Conservation (phyloP, 2,888 invertebrate species). For the Gonocerus acuteangulatus region DNA sequence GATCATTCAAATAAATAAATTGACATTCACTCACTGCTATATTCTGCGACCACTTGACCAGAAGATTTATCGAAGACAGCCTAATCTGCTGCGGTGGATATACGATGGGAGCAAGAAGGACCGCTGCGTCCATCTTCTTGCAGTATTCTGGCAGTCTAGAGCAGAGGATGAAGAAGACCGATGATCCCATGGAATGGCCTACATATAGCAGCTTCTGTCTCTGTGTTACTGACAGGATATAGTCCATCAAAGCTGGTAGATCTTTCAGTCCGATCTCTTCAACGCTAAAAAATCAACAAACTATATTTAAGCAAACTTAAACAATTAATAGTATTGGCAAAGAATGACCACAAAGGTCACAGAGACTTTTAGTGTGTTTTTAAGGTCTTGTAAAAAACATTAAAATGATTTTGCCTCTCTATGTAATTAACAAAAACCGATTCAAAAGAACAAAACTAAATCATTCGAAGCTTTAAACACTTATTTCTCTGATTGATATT, state of each 20-base stretch:
- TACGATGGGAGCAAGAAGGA: conserved; percentile 36
- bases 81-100: conserved; percentile 23
- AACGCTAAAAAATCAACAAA: conserved; percentile 42
- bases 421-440: too few species aligned
- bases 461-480: too few species aligned
- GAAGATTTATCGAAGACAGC: neutral
- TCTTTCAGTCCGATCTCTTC: conserved; percentile 52
- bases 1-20: too few species aligned
- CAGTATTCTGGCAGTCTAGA: conserved; percentile 37
- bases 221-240: conserved; percentile 43
- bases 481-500: too few species aligned
- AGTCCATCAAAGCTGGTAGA: conserved; percentile 50
- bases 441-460: too few species aligned
- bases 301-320: neutral
- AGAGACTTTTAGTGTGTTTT: too few species aligned
- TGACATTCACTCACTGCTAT: conserved; percentile 3
- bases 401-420: too few species aligned
- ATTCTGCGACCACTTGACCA: neutral
- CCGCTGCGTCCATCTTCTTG: conserved; percentile 33
- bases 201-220: conserved; percentile 46
- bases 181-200: conserved; percentile 46
- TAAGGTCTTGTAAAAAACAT: too few species aligned
- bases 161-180: conserved; percentile 35
- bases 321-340: too few species aligned
- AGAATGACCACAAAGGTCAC: too few species aligned